Base-by-base conservation (phyloP, 2,888 invertebrate genomes). In the Molorchus minor region DNA sequence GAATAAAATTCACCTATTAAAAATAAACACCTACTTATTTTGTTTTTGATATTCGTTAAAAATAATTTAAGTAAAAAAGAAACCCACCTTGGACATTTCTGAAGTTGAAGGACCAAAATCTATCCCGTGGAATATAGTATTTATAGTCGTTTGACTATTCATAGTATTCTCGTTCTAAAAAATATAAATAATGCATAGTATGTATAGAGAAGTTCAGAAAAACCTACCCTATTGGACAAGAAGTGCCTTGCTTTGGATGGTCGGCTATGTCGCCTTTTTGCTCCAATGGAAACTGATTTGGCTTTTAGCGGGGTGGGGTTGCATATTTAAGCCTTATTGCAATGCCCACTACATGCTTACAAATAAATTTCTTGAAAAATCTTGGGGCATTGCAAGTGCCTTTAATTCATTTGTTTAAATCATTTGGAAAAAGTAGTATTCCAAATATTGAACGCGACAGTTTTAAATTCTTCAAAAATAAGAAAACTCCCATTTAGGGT, bases 281-380 rank as follows among this genome's bases (percentile, higher is more conserved):
- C 35, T 51, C 35, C 55, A 49, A 55, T 55, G 12, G 21, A 33
- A 51, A 55, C 47, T 12, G 46, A 30, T 55, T 52, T 55, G 12
- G 35, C 46, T 33, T 55, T 47, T n/a, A n/a, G 33, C 19, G 7
- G n/a, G 55, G 47, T 49, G 55, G 55, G 33, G 36, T 51, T 29
- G 47, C 47, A 35, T 29, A 19, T 49, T 55, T 55, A 15, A 55
- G 36, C 29, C 55, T 29, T 35, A 55, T 35, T 16, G 55, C 55
- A 8, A 55, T 52, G 8, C 55, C 47, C 46, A 55, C 46, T 33
- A 49, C 35, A 36, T 55, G 55, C 35, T 55, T 55, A 49, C 55
- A 55, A 29, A 55, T 55, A 15, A 55, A n/a, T 33, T 52, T 49
- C 52, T 55, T 55, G 13, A 51, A 55, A 55, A 33, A 55, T 33